These are phyloP conservation scores for Agrotis puta DNA, from an alignment of 2,888 invertebrate species.

Conservation along the genomic window DNA sequence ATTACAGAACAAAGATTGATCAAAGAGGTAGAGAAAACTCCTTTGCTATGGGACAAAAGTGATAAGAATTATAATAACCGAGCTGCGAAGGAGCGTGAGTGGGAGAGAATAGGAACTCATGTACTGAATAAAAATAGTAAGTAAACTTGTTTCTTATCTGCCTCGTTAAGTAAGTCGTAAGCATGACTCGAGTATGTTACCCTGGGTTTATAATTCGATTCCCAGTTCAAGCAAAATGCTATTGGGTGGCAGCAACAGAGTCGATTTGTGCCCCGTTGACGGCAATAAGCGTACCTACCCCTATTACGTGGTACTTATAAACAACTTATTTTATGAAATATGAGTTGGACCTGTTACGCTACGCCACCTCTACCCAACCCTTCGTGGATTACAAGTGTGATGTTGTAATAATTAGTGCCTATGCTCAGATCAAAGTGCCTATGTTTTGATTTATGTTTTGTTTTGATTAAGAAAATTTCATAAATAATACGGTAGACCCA, in stretches of 20 bases:
- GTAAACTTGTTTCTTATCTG: slow-evolving; percentile 24
- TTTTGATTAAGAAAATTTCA: too few relatives aligned
- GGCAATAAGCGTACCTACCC: neutral
- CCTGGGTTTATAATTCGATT: too few relatives aligned
- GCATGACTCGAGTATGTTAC: too few relatives aligned
- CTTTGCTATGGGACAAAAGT: slow-evolving; percentile 65
- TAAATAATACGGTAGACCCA: too few relatives aligned
- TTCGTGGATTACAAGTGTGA: too few relatives aligned
- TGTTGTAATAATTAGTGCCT: too few relatives aligned
- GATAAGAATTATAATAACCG: slow-evolving; percentile 59
- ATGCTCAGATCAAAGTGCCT: too few relatives aligned
- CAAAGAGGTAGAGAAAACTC: slow-evolving; percentile 59
- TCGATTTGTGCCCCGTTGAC: neutral
- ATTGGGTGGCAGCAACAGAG: too few relatives aligned
- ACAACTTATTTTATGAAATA: too few relatives aligned
- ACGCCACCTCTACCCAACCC: too few relatives aligned
- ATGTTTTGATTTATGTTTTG: too few relatives aligned
- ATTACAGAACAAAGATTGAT: slow-evolving; percentile 64
- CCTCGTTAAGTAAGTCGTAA: neutral
- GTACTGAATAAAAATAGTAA: slow-evolving; percentile 58
- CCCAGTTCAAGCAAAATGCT: neutral
- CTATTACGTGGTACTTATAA: neutral
- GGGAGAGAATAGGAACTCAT: slow-evolving; percentile 49
- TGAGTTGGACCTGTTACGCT: too few relatives aligned
- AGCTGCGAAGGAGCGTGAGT: slow-evolving; percentile 52